Conservation (phyloP, 2,113 vertebrate genomes). For the Paramisgurnus dabryanus region DNA sequence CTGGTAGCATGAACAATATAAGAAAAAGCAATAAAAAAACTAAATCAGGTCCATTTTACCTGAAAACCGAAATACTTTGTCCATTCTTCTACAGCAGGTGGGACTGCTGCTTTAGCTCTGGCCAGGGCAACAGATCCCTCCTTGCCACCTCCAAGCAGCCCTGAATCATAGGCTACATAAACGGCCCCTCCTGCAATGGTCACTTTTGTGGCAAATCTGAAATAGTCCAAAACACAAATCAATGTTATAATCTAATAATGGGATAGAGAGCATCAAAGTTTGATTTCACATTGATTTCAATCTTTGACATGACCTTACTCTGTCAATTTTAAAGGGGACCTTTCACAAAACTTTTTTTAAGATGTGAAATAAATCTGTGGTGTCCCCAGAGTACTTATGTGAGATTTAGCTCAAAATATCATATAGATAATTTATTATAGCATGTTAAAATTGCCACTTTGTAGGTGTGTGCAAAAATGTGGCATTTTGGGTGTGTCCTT, state of each 20-base stretch:
- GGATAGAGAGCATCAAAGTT: background rate
- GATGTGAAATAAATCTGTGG: too few relatives aligned
- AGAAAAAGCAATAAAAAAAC: background rate
- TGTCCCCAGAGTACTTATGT: too few relatives aligned
- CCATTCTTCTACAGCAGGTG: slow-evolving; percentile 85
- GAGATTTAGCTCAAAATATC: too few relatives aligned
- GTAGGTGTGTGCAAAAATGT: too few relatives aligned
- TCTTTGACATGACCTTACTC: too few relatives aligned
- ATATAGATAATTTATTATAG: too few relatives aligned
- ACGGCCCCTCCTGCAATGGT: slow-evolving; percentile 86
- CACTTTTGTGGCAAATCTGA: slow-evolving; percentile 85
- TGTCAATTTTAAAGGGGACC: too few relatives aligned
- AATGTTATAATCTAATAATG: background rate
- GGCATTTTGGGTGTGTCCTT: too few relatives aligned
- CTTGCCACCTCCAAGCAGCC: slow-evolving; percentile 79
- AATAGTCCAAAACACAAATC: background rate
- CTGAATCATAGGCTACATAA: slow-evolving; percentile 83
- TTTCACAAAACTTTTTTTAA: too few relatives aligned
- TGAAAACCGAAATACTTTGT: slow-evolving; percentile 84
- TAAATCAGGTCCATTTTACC: slow-evolving; percentile 65
- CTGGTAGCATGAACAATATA: background rate
- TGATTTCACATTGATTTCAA: too few relatives aligned
- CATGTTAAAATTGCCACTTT: too few relatives aligned
- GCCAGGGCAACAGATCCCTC: slow-evolving; percentile 79
- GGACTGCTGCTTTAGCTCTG: slow-evolving; percentile 79